Base-by-base conservation (phyloP, 2,113 vertebrate species). In the Colaptes auratus region DNA sequence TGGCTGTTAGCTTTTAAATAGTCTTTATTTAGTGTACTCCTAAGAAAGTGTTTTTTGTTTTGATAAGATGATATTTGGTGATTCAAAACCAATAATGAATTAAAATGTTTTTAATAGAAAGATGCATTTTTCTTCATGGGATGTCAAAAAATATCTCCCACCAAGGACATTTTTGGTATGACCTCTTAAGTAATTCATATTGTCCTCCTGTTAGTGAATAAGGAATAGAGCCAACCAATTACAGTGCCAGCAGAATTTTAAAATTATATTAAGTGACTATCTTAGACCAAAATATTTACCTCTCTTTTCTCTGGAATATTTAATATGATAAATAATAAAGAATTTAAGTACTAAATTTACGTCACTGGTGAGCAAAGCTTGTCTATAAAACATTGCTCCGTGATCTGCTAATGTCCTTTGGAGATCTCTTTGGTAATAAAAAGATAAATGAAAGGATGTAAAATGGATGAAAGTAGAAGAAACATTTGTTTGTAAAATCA, bases 21-120 rank as follows among this genome's bases (percentile, higher is more conserved):
- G 31, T 35, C 2, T 0, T 46, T 75, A 21, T 24, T 8, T 25
- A 6, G 7, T 46, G 15, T 25, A 5, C 1, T 33, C 8, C 28
- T 72, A 28, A 18, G 24, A 31, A 35, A 19, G 25, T 39, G 12
- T 3, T 88, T 75, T 73, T 1, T 72, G 46, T 55, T 91, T 76
- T 82, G 42, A 6, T 36, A 87, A 71, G 17, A 12, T 56, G 6
- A 21, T 50, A 21, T 50, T 21, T 50, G 21, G 21, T 50, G 48
- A 50, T 50, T 12, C 23, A 50, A 50, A 50, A 50, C 23, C 48
- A 50, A 21, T 50, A 50, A 4, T 27, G 5, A n/a, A 18, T 12
- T 5, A 14, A 14, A n/a, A 7, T 13, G 20, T 21, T 28, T 64
- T 60, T 48, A n/a, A 39, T 17, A 53, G 19, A 27, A 75, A 21